Percentiles rank a stretch among this genome's conserved stretches.
Conservation (phyloP, 2,113 vertebrate species). For the Aramus guarauna region DNA sequence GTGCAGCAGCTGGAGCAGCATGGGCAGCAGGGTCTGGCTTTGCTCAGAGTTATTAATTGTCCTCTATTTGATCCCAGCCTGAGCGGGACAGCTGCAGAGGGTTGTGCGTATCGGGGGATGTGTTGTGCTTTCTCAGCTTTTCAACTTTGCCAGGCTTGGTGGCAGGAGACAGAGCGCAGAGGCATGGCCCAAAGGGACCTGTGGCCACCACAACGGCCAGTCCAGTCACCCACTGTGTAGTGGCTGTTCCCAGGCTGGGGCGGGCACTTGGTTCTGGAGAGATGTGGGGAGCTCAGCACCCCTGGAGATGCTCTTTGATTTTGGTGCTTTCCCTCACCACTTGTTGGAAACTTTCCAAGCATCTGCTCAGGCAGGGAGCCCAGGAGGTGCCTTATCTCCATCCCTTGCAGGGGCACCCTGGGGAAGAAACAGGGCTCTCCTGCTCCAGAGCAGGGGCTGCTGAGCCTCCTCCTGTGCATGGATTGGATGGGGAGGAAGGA, state of each 20-base stretch:
- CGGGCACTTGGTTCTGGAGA: not conserved
- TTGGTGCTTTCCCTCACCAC: not conserved
- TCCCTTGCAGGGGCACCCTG: not conserved
- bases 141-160: not conserved
- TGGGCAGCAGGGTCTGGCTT: constrained; percentile 29
- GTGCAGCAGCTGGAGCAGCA: not conserved
- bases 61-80: constrained; percentile 37
- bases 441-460: not conserved
- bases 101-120: rapidly evolving
- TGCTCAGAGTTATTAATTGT: not conserved
- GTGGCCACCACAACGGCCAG: not conserved
- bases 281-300: rapidly evolving
- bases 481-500: not conserved
- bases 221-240: rapidly evolving
- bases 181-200: not conserved
- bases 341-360: not conserved
- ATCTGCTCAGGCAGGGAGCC: not conserved
- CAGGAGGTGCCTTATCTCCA: not conserved
- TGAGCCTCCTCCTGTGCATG: not conserved
- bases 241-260: not conserved
- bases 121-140: constrained; percentile 45
- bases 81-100: not conserved
- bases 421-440: not conserved
- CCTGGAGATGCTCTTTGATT: not conserved
- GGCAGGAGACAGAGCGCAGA: not conserved